phyloP scores from a whole-genome alignment of 2,797 vertebrate species.

The Chiroxiphia lanceolata region DNA sequence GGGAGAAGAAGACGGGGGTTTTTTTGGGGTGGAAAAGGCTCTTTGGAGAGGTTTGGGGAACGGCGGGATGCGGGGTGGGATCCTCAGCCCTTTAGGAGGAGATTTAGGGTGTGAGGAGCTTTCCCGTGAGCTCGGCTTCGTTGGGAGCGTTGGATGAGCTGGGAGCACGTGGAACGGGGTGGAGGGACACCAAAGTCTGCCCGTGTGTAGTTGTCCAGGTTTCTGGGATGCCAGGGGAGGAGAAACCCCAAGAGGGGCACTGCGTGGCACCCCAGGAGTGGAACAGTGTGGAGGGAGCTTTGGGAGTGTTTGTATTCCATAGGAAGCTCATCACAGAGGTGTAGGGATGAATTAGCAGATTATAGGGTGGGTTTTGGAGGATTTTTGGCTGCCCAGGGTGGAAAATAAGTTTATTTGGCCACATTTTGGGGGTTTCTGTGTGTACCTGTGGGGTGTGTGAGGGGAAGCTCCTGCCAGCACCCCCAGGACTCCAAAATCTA shows the following conservation, averaged over 20 bases:
- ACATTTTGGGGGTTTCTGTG: rapidly evolving
- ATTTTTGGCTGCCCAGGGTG: neutral
- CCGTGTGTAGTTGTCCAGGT: too few relatives aligned
- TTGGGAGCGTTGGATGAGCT: neutral
- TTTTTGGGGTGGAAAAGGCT: neutral
- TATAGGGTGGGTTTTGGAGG: neutral
- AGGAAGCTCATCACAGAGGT: too few relatives aligned
- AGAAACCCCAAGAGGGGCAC: too few relatives aligned
- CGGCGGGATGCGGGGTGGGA: neutral
- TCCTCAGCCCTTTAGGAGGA: rapidly evolving
- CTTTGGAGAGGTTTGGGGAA: neutral
- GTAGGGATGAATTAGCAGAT: neutral
- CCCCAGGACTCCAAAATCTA: rapidly evolving
- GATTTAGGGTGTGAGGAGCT: neutral
- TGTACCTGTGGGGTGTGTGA: too few relatives aligned
- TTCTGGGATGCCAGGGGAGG: too few relatives aligned
- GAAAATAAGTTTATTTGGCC: neutral
- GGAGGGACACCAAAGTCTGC: too few relatives aligned
- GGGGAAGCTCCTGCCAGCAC: neutral
- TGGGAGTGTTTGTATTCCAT: neutral
- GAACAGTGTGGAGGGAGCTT: too few relatives aligned
- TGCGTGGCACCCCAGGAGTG: too few relatives aligned
- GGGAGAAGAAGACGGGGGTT: neutral
- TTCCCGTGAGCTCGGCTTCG: neutral
- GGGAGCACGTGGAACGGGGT: rapidly evolving